Percentiles rank a stretch among this genome's conserved stretches.
Evolutionary conservation across 2,113 vertebrate species (phyloP).

Genomic region (Atrichornis clamosus): DNA sequence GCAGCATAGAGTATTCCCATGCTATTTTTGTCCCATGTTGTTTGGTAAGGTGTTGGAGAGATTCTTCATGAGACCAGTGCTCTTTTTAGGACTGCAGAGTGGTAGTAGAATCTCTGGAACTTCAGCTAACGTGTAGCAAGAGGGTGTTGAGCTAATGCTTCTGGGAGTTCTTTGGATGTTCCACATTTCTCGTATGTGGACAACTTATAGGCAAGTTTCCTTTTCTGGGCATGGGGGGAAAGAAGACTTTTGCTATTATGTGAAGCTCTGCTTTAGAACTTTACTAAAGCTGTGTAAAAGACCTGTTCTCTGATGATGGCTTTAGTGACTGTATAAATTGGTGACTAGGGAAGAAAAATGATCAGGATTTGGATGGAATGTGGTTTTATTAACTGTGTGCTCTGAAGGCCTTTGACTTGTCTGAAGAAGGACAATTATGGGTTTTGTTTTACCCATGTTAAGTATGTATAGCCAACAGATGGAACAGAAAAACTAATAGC

Average conservation of each 20-base stretch:
- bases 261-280: neutral
- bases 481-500: neutral
- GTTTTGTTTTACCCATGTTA: neutral
- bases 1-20: neutral
- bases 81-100: slow-evolving; percentile 40
- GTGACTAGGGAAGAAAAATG: neutral
- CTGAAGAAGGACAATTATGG: neutral
- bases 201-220: neutral
- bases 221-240: neutral
- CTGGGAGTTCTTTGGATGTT: slow-evolving; percentile 24
- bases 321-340: neutral
- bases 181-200: neutral
- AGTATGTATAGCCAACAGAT: neutral
- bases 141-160: slow-evolving; percentile 8
- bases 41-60: slow-evolving; percentile 54
- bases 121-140: slow-evolving; percentile 15
- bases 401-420: neutral
- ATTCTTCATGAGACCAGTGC: slow-evolving; percentile 5
- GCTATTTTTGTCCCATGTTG: slow-evolving; percentile 56
- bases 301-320: neutral
- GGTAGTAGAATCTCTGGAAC: slow-evolving; percentile 28
- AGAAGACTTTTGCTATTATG: neutral
- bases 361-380: neutral
- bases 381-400: neutral
- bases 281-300: neutral